These are phyloP conservation scores for Pachycephus smyrnensis DNA, from an alignment of 2,888 invertebrate species.

Conservation along the genomic window DNA sequence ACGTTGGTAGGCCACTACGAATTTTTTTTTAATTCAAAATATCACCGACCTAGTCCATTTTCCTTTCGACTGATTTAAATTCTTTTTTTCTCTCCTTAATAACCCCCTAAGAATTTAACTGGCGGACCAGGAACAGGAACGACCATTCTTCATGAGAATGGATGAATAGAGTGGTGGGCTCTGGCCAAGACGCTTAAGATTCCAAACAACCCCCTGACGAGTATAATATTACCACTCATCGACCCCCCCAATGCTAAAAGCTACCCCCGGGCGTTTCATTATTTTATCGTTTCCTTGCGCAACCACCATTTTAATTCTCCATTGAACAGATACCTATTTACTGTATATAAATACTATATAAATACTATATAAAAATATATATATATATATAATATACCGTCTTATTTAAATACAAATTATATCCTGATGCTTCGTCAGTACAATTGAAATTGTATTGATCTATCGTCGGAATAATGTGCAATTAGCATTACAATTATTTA, in stretches of 20 bases:
- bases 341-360: not conserved
- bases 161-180: not conserved
- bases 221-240: not conserved
- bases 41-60: not conserved
- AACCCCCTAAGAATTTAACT: not conserved
- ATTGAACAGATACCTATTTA: not conserved
- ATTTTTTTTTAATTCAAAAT: not conserved
- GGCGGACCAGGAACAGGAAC: not conserved
- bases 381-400: too few relatives aligned
- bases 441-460: too few relatives aligned
- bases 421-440: too few relatives aligned
- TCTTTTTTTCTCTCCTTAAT: not conserved
- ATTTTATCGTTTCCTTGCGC: not conserved
- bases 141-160: not conserved
- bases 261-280: not conserved
- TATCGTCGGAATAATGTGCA: too few relatives aligned
- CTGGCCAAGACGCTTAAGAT: not conserved
- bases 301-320: slow-evolving; percentile 4
- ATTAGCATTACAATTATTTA: not conserved
- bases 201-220: not conserved
- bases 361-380: too few relatives aligned
- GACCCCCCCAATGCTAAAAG: not conserved
- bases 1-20: not conserved
- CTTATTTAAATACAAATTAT: too few relatives aligned
- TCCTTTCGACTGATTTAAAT: too few relatives aligned